These are phyloP conservation scores for Sinocyclocheilus grahami DNA, from an alignment of 2,113 vertebrate species.

Conservation along the genomic window DNA sequence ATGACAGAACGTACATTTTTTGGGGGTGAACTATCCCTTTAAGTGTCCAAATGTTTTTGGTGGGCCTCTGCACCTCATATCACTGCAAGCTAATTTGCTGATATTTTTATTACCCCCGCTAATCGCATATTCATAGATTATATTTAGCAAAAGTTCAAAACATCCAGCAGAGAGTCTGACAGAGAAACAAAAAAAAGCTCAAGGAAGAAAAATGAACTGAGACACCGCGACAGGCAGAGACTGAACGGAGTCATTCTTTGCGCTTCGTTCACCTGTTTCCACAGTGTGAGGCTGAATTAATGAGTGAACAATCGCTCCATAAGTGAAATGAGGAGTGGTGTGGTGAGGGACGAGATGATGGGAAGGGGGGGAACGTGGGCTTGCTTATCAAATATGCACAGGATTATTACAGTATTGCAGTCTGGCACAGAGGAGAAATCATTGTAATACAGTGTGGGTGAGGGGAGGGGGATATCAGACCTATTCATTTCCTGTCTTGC, in stretches of 20 bases:
- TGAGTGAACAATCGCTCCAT: constrained; percentile 22
- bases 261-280: constrained; percentile 40
- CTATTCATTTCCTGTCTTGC: neutral
- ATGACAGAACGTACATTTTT: neutral
- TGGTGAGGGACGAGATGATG: constrained; percentile 9
- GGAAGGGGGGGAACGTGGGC: neutral
- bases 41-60: neutral
- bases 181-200: neutral
- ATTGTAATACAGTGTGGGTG: constrained; percentile 11
- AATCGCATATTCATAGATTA: neutral
- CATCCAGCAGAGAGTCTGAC: neutral
- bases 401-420: constrained; percentile 33
- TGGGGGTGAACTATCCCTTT: neutral
- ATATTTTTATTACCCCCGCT: neutral
- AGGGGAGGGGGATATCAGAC: neutral
- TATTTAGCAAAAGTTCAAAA: constrained; percentile 3
- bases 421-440: constrained; percentile 9
- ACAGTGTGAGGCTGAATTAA: constrained; percentile 45
- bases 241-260: neutral
- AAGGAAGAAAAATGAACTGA: neutral
- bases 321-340: constrained; percentile 46
- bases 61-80: neutral
- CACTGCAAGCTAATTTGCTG: neutral
- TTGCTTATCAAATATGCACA: constrained; percentile 23
- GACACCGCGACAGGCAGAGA: neutral